Evolutionary conservation across 2,113 vertebrate species (phyloP).

Genomic region (Bos taurus): DNA sequence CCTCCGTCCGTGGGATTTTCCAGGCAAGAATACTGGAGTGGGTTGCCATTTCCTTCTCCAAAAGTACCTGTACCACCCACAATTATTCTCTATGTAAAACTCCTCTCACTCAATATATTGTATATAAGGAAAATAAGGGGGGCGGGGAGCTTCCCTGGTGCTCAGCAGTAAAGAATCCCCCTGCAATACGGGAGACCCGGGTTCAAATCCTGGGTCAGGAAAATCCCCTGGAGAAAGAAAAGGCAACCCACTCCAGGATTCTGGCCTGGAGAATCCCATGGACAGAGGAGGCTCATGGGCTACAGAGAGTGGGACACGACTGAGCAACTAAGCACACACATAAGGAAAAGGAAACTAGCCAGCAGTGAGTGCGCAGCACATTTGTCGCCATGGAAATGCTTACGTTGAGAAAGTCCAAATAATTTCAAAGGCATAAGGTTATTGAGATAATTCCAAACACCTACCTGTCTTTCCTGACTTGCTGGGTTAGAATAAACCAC

Average conservation of each 20-base stretch:
- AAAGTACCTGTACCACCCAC: not conserved
- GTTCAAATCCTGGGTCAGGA: not conserved
- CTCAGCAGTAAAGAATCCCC: not conserved
- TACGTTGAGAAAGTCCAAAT: not conserved
- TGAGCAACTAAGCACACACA: not conserved
- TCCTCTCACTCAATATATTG: not conserved
- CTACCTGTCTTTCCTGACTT: too few relatives aligned
- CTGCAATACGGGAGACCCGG: fast-evolving
- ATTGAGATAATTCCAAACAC: not conserved
- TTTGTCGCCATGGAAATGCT: not conserved
- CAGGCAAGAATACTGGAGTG: too few relatives aligned
- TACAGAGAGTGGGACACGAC: not conserved
- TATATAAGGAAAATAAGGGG: not conserved
- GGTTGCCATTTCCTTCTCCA: too few relatives aligned
- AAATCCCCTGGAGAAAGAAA: not conserved
- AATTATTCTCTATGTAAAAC: not conserved
- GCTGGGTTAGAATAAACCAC: not conserved
- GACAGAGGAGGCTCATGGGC: not conserved
- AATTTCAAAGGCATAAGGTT: not conserved
- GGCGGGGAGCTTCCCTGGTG: not conserved
- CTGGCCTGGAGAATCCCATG: not conserved
- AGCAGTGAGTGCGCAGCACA: fast-evolving
- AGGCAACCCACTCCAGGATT: not conserved
- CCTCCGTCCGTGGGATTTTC: too few relatives aligned
- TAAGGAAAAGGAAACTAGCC: not conserved